phyloP scores from a whole-genome alignment of 2,113 vertebrate species.

The Phaethornis superciliosus region DNA sequence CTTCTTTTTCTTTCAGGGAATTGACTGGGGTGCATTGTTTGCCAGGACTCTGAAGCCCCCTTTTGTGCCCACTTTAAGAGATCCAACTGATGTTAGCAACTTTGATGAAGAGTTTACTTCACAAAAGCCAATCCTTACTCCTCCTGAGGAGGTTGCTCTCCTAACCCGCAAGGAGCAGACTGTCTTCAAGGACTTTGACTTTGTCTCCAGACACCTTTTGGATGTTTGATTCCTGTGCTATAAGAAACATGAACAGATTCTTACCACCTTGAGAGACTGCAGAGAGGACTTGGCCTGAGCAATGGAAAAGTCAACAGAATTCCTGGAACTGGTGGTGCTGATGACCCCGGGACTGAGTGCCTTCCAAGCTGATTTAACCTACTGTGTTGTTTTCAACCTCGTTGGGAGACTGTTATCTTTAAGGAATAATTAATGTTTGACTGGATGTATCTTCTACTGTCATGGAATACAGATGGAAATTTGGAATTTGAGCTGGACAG shows the following conservation, averaged over 20 bases:
- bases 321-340: neutral
- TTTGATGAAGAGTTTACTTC: conserved; percentile 91
- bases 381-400: neutral
- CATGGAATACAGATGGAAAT: neutral
- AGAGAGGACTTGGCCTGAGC: neutral
- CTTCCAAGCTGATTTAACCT: neutral
- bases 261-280: neutral
- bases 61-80: conserved; percentile 83
- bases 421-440: neutral
- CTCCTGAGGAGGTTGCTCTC: conserved; percentile 70
- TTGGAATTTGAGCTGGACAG: neutral
- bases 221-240: conserved; percentile 20
- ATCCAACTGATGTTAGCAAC: conserved; percentile 83
- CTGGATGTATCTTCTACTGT: neutral
- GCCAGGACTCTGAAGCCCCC: conserved; percentile 82
- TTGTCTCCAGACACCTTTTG: conserved; percentile 79
- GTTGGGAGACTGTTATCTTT: neutral
- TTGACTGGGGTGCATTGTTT: conserved; percentile 89
- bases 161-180: conserved; percentile 83
- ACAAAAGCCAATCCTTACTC: conserved; percentile 84
- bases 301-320: neutral
- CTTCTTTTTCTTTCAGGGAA: conserved; percentile 70
- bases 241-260: neutral
- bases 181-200: conserved; percentile 90
- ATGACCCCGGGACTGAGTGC: neutral